Base-by-base conservation (phyloP, 2,113 vertebrate species). In the Gavia stellata region DNA sequence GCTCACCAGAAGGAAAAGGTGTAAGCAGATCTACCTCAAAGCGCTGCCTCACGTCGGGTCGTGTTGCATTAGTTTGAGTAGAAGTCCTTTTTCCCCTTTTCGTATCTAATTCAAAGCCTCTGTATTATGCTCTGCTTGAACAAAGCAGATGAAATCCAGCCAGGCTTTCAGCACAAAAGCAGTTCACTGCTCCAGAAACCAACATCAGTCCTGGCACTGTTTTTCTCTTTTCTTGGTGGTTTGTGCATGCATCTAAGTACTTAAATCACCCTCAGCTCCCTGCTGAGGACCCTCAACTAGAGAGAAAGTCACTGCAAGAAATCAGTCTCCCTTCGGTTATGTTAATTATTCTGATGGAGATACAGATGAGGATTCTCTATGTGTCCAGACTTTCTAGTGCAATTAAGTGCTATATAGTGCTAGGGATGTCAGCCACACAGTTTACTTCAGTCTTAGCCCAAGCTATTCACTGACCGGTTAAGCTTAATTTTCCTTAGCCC, bases 31-130 rank as follows among this genome's bases (percentile, higher is more conserved):
- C 58, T 55, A 47, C 38, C 58, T 86, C 65, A 85, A 36, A 74
- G 38, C 26, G 58, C 36, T 58, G 49, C 26, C 47, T 75, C 45
- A 75, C 2, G 0, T 24, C 0, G 0, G 18, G 44, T 58, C 0
- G 0, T 25, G 33, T 21, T 29, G 42, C 2, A 1, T 36, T 59
- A 58, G n/a, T 59, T 77, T 59, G 50, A 70, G 17, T 11, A 78
- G 29, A 81, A 91, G 40, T 73, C 12, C 5, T 49, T 94, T 73
- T 44, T 34, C 24, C 26, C 50, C 38, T 88, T 84, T 92, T 58
- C 19, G 13, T 56, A 42, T 26, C 72, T 93, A 56, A 91, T 81
- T 81, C 73, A 89, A 92, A 70, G 14, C 8, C 20, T 7, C 24
- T 92, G 29, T 86, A 18, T 77, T 83, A 59, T 31, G 42, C 59